Conservation (phyloP, 92 coral and sea anemone genomes). For the Plumapathes pennacea region DNA sequence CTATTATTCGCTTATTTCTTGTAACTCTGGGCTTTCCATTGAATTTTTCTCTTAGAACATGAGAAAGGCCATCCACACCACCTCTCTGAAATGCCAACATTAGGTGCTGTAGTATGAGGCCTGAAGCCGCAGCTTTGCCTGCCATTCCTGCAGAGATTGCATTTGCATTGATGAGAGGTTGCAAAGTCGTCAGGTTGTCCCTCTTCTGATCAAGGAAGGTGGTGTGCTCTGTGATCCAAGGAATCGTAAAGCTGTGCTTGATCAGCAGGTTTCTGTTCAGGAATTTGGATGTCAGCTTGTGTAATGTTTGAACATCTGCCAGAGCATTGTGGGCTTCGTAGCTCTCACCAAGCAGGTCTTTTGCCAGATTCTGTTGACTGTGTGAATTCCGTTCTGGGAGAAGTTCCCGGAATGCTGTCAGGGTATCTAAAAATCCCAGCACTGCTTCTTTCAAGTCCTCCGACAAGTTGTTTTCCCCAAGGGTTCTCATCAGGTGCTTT, state of each 20-base stretch:
- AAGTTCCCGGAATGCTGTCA: conserved; percentile 56
- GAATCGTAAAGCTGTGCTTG: conserved; percentile 52
- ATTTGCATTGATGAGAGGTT: conserved; percentile 33
- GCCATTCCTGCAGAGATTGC: conserved; percentile 40
- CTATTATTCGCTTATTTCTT: conserved; percentile 32
- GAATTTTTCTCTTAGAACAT: conserved; percentile 31
- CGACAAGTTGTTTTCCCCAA: conserved; percentile 9
- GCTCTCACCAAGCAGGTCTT: conserved; percentile 42
- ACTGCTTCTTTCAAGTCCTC: conserved; percentile 21
- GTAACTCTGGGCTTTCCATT: conserved; percentile 53
- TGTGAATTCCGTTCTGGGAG: conserved; percentile 48
- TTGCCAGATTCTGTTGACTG: conserved; percentile 38
- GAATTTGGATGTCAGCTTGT: conserved; percentile 35
- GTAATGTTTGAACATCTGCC: conserved; percentile 49
- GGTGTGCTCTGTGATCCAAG: conserved; percentile 33
- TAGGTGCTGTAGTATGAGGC: conserved; percentile 36
- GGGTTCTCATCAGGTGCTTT: conserved; percentile 35
- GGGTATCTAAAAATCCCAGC: conserved; percentile 52
- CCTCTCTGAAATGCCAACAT: conserved; percentile 33
- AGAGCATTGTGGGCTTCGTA: conserved; percentile 61
- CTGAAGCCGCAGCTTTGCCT: conserved; percentile 51
- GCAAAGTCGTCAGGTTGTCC: conserved; percentile 20
- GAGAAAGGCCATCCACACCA: conserved; percentile 31
- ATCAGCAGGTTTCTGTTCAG: conserved; percentile 24
- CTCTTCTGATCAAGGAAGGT: conserved; percentile 17